phyloP scores from a whole-genome alignment of 2,888 invertebrate species.

The Drosophila anomelani region DNA sequence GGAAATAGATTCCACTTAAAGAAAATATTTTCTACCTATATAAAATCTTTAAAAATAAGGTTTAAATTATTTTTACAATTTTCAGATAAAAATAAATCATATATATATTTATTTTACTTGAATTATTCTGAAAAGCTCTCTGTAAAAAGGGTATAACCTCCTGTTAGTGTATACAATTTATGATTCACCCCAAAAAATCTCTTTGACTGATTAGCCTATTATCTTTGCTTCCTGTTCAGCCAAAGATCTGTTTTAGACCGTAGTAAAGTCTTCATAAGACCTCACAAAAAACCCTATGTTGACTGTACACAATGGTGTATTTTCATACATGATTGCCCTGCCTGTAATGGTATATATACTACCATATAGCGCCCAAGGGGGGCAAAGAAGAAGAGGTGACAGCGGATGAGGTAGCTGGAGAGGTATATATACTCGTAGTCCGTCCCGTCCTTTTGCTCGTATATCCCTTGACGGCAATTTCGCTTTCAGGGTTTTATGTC shows the following conservation, averaged over 20 bases:
- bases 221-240: background rate
- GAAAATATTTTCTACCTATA: background rate
- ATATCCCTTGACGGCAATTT: constrained; percentile 39
- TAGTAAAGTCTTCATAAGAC: background rate
- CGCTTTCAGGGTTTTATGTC: constrained; percentile 65
- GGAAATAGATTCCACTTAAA: background rate
- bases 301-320: constrained; percentile 3
- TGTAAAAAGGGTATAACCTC: background rate
- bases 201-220: constrained; percentile 1
- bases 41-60: rapidly evolving
- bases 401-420: constrained; percentile 10
- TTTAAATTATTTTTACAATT: background rate
- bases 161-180: too few relatives aligned
- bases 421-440: constrained; percentile 36
- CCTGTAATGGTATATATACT: constrained; percentile 17
- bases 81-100: background rate
- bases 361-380: constrained; percentile 23
- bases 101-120: background rate
- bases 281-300: background rate
- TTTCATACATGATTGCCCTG: constrained; percentile 13
- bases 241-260: constrained; percentile 10
- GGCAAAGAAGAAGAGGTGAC: background rate
- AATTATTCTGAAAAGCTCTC: too few relatives aligned
- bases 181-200: background rate
- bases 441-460: constrained; percentile 15